Evolutionary conservation across 2,797 vertebrate species (phyloP), one percentile per base, ranked within the genome.

Genomic region (Dipus sagitta): DNA sequence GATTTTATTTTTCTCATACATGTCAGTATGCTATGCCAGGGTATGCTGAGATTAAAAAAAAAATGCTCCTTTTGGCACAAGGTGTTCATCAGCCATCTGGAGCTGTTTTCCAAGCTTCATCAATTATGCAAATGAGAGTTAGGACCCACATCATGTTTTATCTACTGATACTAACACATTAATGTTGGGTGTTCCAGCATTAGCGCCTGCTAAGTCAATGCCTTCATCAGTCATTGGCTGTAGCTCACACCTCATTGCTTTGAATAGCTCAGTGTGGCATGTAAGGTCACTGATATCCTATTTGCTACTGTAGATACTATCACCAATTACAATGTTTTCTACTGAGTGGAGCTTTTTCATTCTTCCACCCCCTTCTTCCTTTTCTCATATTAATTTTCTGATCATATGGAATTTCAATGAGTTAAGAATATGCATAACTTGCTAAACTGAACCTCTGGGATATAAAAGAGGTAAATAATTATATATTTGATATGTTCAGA

Each of bases 61-160:
- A 15, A 18, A 12, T 38, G 71, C 52, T 74, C 86, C 89, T 97
- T 97, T 97, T 98, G 97, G 96, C 95, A 98, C 96, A 96, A 98
- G 97, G 97, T 98, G 92, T 80, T 97, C 92, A 96, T 96, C 95
- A 95, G 87, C 97, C 97, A 98, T 98, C 98, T 98, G 97, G 97
- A 98, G 96, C 94, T 95, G 68, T 86, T 96, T 97, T 86, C 64
- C 34, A 24, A 91, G 72, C 88, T 94, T 97, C 97, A 98, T 97
- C 94, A 94, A 96, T 98, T 98, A 98, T 98, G 97, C 96, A 98
- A 97, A 98, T 97, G 95, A 97, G 96, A 95, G 92, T 83, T 94
- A 92, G 76, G 91, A 95, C 95, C 97, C 4, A 0, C 4, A 0
- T 98, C 97, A 96, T 96, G 96, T 98, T 97, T 97, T 97, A 97